Conservation (phyloP, 2,797 vertebrate species). For the Taeniopygia guttata region DNA sequence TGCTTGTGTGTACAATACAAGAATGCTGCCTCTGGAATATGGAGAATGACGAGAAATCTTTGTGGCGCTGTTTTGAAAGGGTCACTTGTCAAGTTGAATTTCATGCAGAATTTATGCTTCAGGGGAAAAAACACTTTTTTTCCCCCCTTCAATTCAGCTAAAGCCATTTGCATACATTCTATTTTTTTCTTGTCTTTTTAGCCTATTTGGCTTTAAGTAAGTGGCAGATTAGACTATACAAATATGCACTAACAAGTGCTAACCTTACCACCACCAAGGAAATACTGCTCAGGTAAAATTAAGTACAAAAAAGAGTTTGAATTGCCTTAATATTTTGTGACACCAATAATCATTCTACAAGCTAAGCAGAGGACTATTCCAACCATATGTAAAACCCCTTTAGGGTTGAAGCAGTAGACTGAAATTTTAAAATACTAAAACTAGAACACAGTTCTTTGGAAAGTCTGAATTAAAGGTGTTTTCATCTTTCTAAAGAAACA, state of each 20-base stretch:
- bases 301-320: not conserved
- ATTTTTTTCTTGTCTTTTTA: not conserved
- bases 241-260: not conserved
- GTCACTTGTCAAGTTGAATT: slow-evolving; percentile 69
- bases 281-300: not conserved
- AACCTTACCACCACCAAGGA: not conserved
- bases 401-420: not conserved
- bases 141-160: not conserved
- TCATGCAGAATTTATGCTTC: slow-evolving; percentile 53
- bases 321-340: not conserved
- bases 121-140: slow-evolving; percentile 11
- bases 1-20: not conserved
- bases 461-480: slow-evolving; percentile 49
- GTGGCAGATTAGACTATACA: not conserved
- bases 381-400: not conserved
- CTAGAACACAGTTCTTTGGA: slow-evolving; percentile 12
- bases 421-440: slow-evolving; percentile 35
- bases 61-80: slow-evolving; percentile 35
- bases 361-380: not conserved
- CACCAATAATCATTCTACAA: not conserved
- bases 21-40: not conserved
- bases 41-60: slow-evolving; percentile 30
- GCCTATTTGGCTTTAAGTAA: not conserved
- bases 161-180: slow-evolving; percentile 30
- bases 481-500: not conserved